Evolutionary conservation across 2,888 invertebrate species (phyloP), one percentile per base, ranked within the genome.

Genomic region (Nymphalis c-album): DNA sequence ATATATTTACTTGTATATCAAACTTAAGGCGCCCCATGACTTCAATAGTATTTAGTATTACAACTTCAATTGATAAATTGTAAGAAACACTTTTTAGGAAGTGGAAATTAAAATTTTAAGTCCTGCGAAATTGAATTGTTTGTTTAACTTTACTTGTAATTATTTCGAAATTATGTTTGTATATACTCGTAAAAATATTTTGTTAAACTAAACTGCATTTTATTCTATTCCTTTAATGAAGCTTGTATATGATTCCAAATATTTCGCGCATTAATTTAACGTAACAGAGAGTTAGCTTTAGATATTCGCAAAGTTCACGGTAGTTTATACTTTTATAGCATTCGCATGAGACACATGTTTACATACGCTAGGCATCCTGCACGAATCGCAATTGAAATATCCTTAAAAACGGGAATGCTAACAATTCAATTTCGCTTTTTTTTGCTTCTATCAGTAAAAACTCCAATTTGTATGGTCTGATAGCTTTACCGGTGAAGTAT

Each of bases 401-500:
- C 89, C 87, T 83, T 82, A 79, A 80, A 40, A 88, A 89, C 86
- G 87, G 88, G 88, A 85, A 84, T 84, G 86, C 85, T 86, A 89
- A 91, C 91, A 91, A 91, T 91, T 91, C 91, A 91, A 91, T 91
- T 91, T 91, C 91, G 91, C 90, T 90, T 91, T 57, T 47, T 87
- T 88, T 90, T 85, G 90, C 90, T 90, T 85, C 76, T 82, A 83
- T 85, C 82, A 78, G 80, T 88, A 82, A 82, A 77, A 80, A 84
- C 82, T 83, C 81, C 77, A 77, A 82, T 83, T 83, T 85, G 81
- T 86, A 82, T 83, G 86, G 83, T 78, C 82, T 79, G 80, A 80
- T 80, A 84, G 89, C 89, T 89, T 90, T 82, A 83, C 85, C 87
- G 82, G 84, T 82, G 81, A 79, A 82, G 82, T 81, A 75, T 77